These are phyloP conservation scores for Dolomedes plantarius DNA, from an alignment of 2,888 invertebrate genomes.

Conservation along the genomic window DNA sequence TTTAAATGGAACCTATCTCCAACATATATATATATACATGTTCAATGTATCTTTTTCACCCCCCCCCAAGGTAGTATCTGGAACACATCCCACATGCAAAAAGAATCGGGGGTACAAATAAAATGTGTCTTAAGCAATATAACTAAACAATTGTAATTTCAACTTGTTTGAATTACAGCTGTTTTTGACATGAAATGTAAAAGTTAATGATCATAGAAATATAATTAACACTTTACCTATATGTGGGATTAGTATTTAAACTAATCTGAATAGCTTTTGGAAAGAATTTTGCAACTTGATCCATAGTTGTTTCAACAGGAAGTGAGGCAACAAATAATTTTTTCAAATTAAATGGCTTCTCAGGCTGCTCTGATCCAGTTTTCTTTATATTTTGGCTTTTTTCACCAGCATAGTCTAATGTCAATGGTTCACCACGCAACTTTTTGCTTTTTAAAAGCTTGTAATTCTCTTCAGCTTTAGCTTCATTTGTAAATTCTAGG, in stretches of 20 bases:
- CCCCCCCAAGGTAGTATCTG: too few species aligned
- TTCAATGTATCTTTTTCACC: too few species aligned
- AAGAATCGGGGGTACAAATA: too few species aligned
- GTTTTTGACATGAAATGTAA: too few species aligned
- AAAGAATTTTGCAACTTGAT: conserved; percentile 20
- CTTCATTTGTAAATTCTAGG: conserved; percentile 36
- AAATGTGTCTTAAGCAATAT: too few species aligned
- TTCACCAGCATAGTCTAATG: conserved; percentile 47
- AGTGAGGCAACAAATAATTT: conserved; percentile 32
- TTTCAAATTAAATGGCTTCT: not conserved
- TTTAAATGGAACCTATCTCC: too few species aligned
- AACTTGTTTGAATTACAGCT: too few species aligned
- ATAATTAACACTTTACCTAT: conserved; percentile 35
- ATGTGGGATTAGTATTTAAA: conserved; percentile 10
- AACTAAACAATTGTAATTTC: too few species aligned
- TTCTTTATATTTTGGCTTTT: conserved; percentile 31
- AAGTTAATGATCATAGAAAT: too few species aligned
- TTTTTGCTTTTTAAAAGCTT: conserved; percentile 25
- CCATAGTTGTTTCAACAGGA: conserved; percentile 7
- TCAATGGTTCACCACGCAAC: conserved; percentile 17
- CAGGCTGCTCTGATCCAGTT: not conserved
- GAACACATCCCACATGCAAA: too few species aligned
- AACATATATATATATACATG: too few species aligned
- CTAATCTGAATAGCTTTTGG: conserved; percentile 15
- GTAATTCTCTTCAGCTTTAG: conserved; percentile 40